These are phyloP conservation scores for Dicycla oo DNA, from an alignment of 2,888 invertebrate genomes.

Conservation along the genomic window DNA sequence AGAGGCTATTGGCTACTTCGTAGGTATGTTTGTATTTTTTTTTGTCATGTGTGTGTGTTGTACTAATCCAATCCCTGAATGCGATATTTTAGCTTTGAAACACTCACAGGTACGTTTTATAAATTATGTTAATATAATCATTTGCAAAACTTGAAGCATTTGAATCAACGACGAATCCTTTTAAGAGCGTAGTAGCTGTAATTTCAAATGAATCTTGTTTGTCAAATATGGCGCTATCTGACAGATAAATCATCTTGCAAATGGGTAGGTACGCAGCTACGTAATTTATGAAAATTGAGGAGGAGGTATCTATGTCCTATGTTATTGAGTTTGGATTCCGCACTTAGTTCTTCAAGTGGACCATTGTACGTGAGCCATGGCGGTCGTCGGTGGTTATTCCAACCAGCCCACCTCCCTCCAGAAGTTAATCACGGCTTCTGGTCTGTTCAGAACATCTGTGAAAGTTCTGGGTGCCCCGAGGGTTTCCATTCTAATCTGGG, in stretches of 20 bases:
- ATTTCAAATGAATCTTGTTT: conserved; percentile 29
- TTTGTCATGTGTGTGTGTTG: neutral
- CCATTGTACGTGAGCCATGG: no score
- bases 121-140: conserved; percentile 22
- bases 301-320: neutral
- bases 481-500: no score
- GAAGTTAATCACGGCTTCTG: no score
- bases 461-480: no score
- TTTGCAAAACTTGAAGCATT: conserved; percentile 34
- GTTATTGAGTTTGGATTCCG: no score
- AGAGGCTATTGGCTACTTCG: no score
- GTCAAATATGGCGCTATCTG: conserved; percentile 29
- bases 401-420: no score
- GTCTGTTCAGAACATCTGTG: no score
- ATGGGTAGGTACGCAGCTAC: neutral
- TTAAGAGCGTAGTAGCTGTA: neutral
- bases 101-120: neutral
- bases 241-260: conserved; percentile 22
- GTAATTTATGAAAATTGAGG: conserved; percentile 13
- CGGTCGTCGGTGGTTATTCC: no score
- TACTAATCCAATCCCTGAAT: neutral
- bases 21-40: no score
- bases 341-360: no score
- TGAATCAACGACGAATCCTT: conserved; percentile 31
- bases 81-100: neutral